These are phyloP conservation scores for Aradophagus sp. DNA, from an alignment of 1,140 invertebrate genomes.

Conservation along the genomic window DNA sequence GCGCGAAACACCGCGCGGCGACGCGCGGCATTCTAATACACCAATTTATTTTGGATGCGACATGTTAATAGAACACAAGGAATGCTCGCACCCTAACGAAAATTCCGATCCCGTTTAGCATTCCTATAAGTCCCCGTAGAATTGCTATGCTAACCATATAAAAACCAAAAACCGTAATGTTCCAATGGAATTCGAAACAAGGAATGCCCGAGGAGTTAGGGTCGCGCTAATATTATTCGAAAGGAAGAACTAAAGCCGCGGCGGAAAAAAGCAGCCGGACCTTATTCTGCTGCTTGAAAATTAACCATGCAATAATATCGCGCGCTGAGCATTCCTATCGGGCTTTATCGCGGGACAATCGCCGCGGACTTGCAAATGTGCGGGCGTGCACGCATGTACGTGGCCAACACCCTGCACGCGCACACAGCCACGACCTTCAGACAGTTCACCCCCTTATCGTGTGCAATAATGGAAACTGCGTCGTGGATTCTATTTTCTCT, in stretches of 20 bases:
- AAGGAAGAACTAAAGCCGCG: constrained; percentile 4
- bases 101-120: constrained; percentile 43
- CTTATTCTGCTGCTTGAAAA: constrained; percentile 6
- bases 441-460: constrained; percentile 54
- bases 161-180: constrained; percentile 48
- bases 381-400: neutral
- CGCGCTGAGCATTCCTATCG: constrained; percentile 51
- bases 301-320: constrained; percentile 22
- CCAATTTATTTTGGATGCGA: constrained; percentile 43
- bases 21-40: no score
- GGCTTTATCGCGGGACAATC: constrained; percentile 59
- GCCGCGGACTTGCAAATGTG: constrained; percentile 19
- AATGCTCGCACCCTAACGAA: constrained; percentile 43
- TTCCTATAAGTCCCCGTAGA: constrained; percentile 45
- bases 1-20: no score
- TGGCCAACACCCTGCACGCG: constrained; percentile 1
- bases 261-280: constrained; percentile 8
- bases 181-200: constrained; percentile 46
- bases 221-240: constrained; percentile 25
- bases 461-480: constrained; percentile 71
- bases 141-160: constrained; percentile 52
- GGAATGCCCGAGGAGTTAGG: constrained; percentile 22
- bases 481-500: constrained; percentile 75
- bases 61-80: constrained; percentile 49
- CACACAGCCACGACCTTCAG: constrained; percentile 32